Conservation (phyloP, 2,113 vertebrate genomes). For the Dipodomys stephensi region DNA sequence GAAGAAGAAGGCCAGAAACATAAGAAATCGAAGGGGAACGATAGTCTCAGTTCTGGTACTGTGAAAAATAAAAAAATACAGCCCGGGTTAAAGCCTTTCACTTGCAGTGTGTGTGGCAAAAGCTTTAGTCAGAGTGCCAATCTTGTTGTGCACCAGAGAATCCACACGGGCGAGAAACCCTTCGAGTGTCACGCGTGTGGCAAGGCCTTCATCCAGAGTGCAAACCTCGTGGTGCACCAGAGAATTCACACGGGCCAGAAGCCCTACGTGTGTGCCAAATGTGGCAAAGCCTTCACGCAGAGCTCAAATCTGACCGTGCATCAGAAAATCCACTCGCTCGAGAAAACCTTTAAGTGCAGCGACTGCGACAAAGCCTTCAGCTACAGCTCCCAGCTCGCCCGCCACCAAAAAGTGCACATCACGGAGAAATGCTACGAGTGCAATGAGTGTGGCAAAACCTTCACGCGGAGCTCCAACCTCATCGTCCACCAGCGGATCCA, state of each 20-base stretch:
- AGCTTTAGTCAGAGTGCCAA: conserved; percentile 81
- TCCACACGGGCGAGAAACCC: conserved; percentile 79
- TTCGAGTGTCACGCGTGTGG: conserved; percentile 78
- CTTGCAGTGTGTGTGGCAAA: conserved; percentile 73
- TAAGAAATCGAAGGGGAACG: conserved; percentile 9
- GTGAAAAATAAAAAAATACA: conserved; percentile 64
- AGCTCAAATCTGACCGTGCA: conserved; percentile 80
- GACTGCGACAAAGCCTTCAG: conserved; percentile 82
- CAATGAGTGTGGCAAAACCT: conserved; percentile 79
- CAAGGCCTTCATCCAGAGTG: conserved; percentile 80
- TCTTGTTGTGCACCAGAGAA: conserved; percentile 76
- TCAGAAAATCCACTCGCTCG: conserved; percentile 79
- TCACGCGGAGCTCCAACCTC: conserved; percentile 81
- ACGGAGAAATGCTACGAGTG: conserved; percentile 80
- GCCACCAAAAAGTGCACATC: conserved; percentile 81
- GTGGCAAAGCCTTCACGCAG: conserved; percentile 80
- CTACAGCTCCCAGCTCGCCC: conserved; percentile 78
- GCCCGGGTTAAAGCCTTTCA: conserved; percentile 71
- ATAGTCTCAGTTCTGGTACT: conserved; percentile 37
- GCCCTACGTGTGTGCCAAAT: conserved; percentile 77
- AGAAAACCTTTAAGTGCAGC: conserved; percentile 77
- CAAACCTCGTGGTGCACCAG: conserved; percentile 78
- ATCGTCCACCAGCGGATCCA: conserved; percentile 82
- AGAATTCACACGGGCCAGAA: conserved; percentile 80
- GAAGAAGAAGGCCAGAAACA: conserved; percentile 57